phyloP scores from a whole-genome alignment of 2,888 invertebrate species.

The Parnassius mnemosyne region DNA sequence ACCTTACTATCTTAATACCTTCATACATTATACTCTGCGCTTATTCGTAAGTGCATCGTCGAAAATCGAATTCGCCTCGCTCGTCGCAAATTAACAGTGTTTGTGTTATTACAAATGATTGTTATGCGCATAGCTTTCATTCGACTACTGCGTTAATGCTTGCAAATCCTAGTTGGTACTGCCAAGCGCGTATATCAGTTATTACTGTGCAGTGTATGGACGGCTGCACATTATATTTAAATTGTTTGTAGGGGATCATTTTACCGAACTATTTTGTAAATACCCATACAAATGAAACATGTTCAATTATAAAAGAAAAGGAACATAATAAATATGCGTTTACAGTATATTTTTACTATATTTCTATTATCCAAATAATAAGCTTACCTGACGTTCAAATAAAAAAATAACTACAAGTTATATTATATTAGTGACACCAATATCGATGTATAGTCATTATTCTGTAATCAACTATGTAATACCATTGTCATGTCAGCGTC shows the following conservation, averaged over 20 bases:
- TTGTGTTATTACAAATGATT: conserved; percentile 21
- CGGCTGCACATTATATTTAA: conserved; percentile 7
- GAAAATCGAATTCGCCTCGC: conserved; percentile 12
- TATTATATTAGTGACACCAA: too few species aligned
- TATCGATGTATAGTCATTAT: too few species aligned
- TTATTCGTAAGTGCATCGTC: conserved; percentile 6
- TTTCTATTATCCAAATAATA: too few species aligned
- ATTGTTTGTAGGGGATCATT: not conserved
- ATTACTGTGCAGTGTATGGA: conserved; percentile 2
- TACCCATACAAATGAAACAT: not conserved
- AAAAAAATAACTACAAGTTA: too few species aligned
- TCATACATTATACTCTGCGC: conserved; percentile 10
- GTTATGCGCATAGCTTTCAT: conserved; percentile 23
- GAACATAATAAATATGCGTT: too few species aligned
- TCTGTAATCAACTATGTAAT: too few species aligned
- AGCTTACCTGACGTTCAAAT: too few species aligned
- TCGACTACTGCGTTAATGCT: conserved; percentile 21
- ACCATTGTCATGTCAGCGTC: too few species aligned
- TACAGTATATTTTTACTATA: too few species aligned
- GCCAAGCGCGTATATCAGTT: conserved; percentile 24
- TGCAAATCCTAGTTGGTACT: conserved; percentile 23
- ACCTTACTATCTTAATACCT: conserved; percentile 7
- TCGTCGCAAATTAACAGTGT: conserved; percentile 17
- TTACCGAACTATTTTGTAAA: not conserved
- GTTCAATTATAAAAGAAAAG: too few species aligned